Evolutionary conservation across 2,113 vertebrate genomes (phyloP), one percentile per base, ranked within the genome.

Genomic region (Menidia beryllina): DNA sequence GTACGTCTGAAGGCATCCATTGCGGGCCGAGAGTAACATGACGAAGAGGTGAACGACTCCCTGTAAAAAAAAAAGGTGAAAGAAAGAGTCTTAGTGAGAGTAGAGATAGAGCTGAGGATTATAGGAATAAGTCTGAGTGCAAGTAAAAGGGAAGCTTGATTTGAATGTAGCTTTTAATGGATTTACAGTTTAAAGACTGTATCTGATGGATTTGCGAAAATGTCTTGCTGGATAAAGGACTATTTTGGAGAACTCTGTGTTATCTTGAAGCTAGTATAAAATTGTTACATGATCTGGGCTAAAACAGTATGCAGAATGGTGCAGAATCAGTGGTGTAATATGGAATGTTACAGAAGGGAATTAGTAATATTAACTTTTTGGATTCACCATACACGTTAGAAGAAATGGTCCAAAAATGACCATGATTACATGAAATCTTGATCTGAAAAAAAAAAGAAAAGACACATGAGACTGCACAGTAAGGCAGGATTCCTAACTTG

Each of bases 201-300:
- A 85, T 85, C 82, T 76, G 82, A 82, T 83, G 79, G 83, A 83
- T 85, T 82, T 86, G 48, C 26, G 24, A 51, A 55, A 62, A 62
- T 55, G 60, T 80, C 75, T 69, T 69, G 57, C 65, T 69, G 65
- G 75, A 74, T 76, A 24, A 25, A 39, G 23, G 67, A 77, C 77
- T 79, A 58, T 1, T 57, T 62, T 75, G 78, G 77, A 73, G 79
- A 85, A 71, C 58, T 66, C 61, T 69, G 66, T 67, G 43, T 79
- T 71, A 78, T 75, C 60, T 77, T 86, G 84, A 84, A 10, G 41
- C 64, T 13, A 20, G 82, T 84, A 89, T 85, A 85, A 74, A 85
- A 64, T 77, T 83, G 79, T 81, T 87, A 71, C 68, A 82, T 47
- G 57, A 81, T 71, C 72, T 69, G 64, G 77, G 72, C 68, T 61